Base-by-base conservation (phyloP, 2,113 vertebrate species). In the Microtus ochrogaster region DNA sequence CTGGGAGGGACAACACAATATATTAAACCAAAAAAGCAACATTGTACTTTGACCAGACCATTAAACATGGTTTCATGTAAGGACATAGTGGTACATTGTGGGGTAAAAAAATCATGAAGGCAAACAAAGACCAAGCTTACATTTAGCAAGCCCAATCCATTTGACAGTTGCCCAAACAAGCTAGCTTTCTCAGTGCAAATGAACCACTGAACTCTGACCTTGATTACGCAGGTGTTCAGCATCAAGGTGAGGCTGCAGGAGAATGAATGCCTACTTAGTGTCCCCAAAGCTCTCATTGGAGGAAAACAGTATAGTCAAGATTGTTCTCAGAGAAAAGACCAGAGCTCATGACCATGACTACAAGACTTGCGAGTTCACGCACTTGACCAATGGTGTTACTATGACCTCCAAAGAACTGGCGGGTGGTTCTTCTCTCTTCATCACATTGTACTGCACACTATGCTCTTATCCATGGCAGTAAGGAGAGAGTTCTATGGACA, bases 301-400 rank as follows among this genome's bases (percentile, higher is more conserved):
- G 26, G 49, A 96, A 39, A 14, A 17, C 55, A 91, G 77, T 47
- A 55, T 17, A 74, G 36, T 66, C 93, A 79, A 68, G 36, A 89
- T 88, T 94, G 63, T 96, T 96, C 79, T 97, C 84, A 66, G 84
- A 36, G 68, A 65, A 81, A 63, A 77, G 39, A 84, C 26, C 81
- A 90, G 55, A 28, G 90, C 96, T 97, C 92, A 58, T 30, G 47
- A 92, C n/a, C 92, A 55, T 30, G 44, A 92, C n/a, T 90, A 13
- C 79, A 92, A 83, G 4, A 94, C 28, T 41, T 77, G 70, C 39
- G 0, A 0, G 65, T 88, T 3, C 2, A 22, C 28, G 47, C 79
- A 30, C 76, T 92, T 41, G 78, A 73, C 66, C 96, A 95, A 82
- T 58, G 5, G 44, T 81, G 36, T 91, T 88, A 91, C 81, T 21